Evolutionary conservation across 2,797 vertebrate species (phyloP).

Genomic region (Columba guinea): DNA sequence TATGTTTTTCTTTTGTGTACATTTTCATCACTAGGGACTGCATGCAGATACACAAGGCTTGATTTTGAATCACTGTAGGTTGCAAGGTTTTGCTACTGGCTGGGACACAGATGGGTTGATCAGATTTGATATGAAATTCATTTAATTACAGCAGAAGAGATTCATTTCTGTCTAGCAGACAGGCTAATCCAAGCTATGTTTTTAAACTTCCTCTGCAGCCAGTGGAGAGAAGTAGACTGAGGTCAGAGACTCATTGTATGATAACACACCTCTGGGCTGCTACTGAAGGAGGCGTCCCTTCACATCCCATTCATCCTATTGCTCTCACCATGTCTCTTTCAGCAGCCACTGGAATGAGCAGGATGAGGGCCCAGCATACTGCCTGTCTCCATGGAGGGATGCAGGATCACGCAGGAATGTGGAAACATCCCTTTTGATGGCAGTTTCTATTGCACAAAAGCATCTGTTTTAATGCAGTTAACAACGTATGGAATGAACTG

Average conservation of each 20-base stretch:
- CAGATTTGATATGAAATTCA: not conserved
- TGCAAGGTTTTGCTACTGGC: not conserved
- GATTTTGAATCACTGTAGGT: not conserved
- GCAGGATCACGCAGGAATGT: not conserved
- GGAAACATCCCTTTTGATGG: not conserved
- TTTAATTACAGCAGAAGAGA: not conserved
- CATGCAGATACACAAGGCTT: not conserved
- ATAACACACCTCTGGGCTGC: not conserved
- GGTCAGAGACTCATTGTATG: not conserved
- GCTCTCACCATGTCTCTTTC: not conserved
- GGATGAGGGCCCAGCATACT: not conserved
- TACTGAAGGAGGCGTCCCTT: not conserved
- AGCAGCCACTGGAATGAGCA: not conserved
- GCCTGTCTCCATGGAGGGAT: not conserved
- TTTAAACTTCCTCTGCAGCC: not conserved
- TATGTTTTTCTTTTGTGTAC: not conserved
- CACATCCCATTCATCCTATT: not conserved
- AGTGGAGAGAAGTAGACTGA: not conserved
- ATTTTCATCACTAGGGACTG: not conserved
- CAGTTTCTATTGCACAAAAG: not conserved
- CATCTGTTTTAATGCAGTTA: not conserved
- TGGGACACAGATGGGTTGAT: not conserved
- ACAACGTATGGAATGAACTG: not conserved
- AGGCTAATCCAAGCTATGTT: not conserved
- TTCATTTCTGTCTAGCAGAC: not conserved